These are phyloP conservation scores for Eupeodes latifasciatus DNA, from an alignment of 2,888 invertebrate genomes.

Conservation along the genomic window DNA sequence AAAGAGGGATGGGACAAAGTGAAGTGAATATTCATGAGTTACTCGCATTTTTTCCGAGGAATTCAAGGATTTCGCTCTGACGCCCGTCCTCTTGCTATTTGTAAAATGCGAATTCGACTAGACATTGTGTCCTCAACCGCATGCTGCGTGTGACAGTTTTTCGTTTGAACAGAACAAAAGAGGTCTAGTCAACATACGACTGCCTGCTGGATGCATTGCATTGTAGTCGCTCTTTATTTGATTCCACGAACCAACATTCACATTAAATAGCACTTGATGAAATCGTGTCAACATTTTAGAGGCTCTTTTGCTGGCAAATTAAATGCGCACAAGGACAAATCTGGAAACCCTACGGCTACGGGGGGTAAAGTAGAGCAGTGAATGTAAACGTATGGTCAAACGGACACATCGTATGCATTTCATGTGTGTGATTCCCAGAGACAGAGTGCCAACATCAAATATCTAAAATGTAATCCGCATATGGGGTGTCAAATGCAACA, in stretches of 20 bases:
- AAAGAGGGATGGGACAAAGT: too few relatives aligned
- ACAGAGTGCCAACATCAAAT: constrained; percentile 4
- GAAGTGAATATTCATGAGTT: constrained; percentile 61
- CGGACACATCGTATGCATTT: constrained; percentile 50
- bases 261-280: constrained; percentile 48
- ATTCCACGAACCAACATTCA: neutral
- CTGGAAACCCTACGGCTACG: neutral
- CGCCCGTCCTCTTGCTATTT: neutral
- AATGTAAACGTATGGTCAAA: neutral
- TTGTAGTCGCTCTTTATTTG: constrained; percentile 34
- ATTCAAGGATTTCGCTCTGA: constrained; percentile 37
- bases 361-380: neutral
- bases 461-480: constrained; percentile 1
- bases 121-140: constrained; percentile 62
- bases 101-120: constrained; percentile 35
- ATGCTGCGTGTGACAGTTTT: constrained; percentile 59
- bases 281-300: constrained; percentile 62
- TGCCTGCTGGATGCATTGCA: neutral
- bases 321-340: constrained; percentile 25
- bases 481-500: constrained; percentile 39
- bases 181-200: constrained; percentile 28
- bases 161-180: constrained; percentile 3
- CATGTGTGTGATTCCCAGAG: constrained; percentile 49
- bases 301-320: constrained; percentile 48
- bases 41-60: constrained; percentile 19